Conservation (phyloP, 1,140 invertebrate species). For the Danaus melanippus region DNA sequence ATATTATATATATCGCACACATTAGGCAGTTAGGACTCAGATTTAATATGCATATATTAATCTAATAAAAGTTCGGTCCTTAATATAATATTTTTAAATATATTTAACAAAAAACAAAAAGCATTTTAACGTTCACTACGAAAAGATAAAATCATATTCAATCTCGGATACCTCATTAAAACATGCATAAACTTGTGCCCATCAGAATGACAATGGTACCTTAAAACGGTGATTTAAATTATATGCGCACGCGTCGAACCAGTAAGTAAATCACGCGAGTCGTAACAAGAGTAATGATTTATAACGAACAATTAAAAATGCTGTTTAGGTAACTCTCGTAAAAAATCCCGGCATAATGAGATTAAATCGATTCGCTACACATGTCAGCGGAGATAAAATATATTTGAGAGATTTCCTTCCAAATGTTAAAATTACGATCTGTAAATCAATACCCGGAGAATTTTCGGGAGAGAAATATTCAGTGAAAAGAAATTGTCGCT, state of each 20-base stretch:
- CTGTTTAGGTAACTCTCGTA: conserved; percentile 43
- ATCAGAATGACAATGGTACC: conserved; percentile 47
- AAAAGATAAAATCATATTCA: conserved; percentile 37
- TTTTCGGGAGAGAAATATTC: conserved; percentile 34
- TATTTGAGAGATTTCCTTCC: conserved; percentile 55
- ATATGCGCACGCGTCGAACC: conserved; percentile 54
- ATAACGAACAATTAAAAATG: conserved; percentile 62
- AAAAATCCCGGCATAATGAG: conserved; percentile 37
- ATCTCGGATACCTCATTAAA: conserved; percentile 61
- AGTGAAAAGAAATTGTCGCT: conserved; percentile 52
- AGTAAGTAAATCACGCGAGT: conserved; percentile 62
- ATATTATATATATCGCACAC: too few relatives aligned
- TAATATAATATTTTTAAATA: conserved; percentile 12
- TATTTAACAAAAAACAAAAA: conserved; percentile 5
- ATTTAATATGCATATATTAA: conserved; percentile 6
- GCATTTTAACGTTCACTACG: conserved; percentile 22
- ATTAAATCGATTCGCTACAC: conserved; percentile 57
- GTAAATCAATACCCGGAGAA: conserved; percentile 52
- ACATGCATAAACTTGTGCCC: conserved; percentile 38
- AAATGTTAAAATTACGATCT: conserved; percentile 49
- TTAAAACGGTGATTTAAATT: conserved; percentile 47
- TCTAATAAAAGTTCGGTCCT: conserved; percentile 19
- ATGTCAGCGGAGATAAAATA: conserved; percentile 49
- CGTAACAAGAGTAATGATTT: conserved; percentile 65
- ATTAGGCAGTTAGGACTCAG: too few relatives aligned